These are phyloP conservation scores for Rhopalosiphum nymphaeae DNA, from an alignment of 2,888 invertebrate species.

Conservation along the genomic window DNA sequence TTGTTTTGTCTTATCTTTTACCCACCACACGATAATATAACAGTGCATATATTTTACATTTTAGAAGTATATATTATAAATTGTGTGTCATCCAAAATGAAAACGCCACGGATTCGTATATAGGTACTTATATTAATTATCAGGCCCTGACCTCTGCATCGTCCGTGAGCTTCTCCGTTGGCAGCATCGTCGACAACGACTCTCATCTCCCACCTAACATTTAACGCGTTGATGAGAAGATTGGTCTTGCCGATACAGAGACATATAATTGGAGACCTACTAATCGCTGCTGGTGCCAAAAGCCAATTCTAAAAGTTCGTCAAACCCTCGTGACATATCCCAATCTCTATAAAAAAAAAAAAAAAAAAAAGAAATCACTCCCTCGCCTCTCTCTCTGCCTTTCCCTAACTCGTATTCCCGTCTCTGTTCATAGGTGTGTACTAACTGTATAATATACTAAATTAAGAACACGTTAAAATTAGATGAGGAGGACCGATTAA, in stretches of 20 bases:
- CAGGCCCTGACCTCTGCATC: slow-evolving; percentile 9
- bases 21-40: background rate
- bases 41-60: background rate
- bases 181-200: background rate
- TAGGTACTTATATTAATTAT: background rate
- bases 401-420: background rate
- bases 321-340: slow-evolving; percentile 58
- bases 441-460: background rate
- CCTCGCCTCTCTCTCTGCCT: background rate
- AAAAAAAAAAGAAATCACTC: background rate
- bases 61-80: background rate
- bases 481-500: slow-evolving; percentile 31
- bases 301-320: slow-evolving; percentile 26
- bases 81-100: background rate
- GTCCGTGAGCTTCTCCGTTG: background rate
- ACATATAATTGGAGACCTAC: background rate
- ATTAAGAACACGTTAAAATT: slow-evolving; percentile 49
- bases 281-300: slow-evolving; percentile 39
- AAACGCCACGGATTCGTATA: background rate
- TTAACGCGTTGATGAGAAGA: background rate
- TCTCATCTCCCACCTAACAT: slow-evolving; percentile 19
- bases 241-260: background rate
- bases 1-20: slow-evolving; percentile 14
- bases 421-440: background rate
- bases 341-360: background rate